These are phyloP conservation scores for Hypsopygia costalis DNA, from an alignment of 2,888 invertebrate species.

Conservation along the genomic window DNA sequence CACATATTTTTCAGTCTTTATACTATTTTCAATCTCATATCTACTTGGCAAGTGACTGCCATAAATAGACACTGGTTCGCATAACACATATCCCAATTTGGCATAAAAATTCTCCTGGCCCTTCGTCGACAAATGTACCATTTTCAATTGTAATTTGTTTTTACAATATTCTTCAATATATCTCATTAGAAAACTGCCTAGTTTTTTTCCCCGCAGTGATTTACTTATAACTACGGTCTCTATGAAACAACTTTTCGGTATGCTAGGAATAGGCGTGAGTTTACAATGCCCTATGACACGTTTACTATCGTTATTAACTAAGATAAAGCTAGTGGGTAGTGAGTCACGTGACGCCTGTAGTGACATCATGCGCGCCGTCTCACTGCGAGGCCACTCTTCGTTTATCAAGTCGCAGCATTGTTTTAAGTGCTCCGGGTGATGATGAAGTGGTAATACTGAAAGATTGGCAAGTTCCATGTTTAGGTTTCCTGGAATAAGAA, in stretches of 20 bases:
- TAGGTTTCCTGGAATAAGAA: constrained; percentile 20
- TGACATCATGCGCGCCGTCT: constrained; percentile 88
- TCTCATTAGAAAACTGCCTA: constrained; percentile 87
- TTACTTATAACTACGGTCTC: constrained; percentile 91
- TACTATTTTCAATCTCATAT: constrained; percentile 24
- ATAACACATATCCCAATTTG: constrained; percentile 86
- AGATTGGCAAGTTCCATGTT: constrained; percentile 51
- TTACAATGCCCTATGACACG: constrained; percentile 89
- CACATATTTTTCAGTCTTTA: constrained; percentile 33
- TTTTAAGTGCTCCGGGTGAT: constrained; percentile 84
- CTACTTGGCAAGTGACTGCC: constrained; percentile 56
- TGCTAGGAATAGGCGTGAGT: constrained; percentile 85
- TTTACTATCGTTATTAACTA: constrained; percentile 74
- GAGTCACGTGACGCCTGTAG: constrained; percentile 86
- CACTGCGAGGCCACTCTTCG: constrained; percentile 93
- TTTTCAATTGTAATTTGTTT: constrained; percentile 79
- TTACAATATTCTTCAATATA: constrained; percentile 88
- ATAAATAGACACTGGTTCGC: constrained; percentile 86
- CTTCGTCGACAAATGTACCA: constrained; percentile 85
- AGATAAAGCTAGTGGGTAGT: constrained; percentile 86
- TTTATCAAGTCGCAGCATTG: constrained; percentile 89
- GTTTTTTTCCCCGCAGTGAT: constrained; percentile 85
- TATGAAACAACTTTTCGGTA: constrained; percentile 86
- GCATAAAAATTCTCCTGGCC: constrained; percentile 88
- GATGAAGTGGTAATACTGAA: constrained; percentile 85